A percentile compares a stretch with the other conserved stretches of the same genome.
Conservation (phyloP, 2,888 invertebrate genomes). For the Apamea epomidion region DNA sequence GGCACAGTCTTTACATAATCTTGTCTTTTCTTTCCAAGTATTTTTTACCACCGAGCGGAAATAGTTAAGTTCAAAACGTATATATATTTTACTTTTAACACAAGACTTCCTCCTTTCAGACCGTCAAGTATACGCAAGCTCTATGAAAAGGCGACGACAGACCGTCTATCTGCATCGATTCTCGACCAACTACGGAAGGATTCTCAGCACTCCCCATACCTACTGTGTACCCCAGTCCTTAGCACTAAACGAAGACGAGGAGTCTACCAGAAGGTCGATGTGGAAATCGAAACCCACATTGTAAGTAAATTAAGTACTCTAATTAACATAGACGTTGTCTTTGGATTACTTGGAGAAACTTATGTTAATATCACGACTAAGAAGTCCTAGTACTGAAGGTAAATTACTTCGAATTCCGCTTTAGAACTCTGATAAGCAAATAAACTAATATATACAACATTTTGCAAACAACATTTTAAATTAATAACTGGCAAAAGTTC, state of each 20-base stretch:
- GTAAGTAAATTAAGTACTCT: constrained; percentile 90
- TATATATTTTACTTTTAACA: constrained; percentile 12
- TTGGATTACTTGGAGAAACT: constrained; percentile 32
- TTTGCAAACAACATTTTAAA: constrained; percentile 16
- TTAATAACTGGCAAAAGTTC: constrained; percentile 12
- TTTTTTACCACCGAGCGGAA: background rate
- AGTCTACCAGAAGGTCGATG: constrained; percentile 93
- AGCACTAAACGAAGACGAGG: constrained; percentile 92
- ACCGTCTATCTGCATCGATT: constrained; percentile 91
- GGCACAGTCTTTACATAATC: background rate
- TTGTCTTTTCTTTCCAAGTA: background rate
- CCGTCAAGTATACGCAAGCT: constrained; percentile 94
- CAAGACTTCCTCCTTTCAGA: constrained; percentile 78
- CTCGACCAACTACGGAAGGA: constrained; percentile 92
- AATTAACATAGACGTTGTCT: constrained; percentile 27
- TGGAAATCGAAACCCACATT: constrained; percentile 97
- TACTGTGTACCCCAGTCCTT: constrained; percentile 95
- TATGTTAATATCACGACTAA: constrained; percentile 31
- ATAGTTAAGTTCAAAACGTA: background rate
- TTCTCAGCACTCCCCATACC: constrained; percentile 92
- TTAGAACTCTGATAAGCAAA: background rate
- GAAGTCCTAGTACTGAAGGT: background rate
- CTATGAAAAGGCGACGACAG: constrained; percentile 94
- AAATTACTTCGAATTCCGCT: constrained; percentile 6
- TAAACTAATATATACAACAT: constrained; percentile 1